Percentiles rank a stretch among this genome's conserved stretches.
Evolutionary conservation across 1,140 invertebrate genomes (phyloP).

Genomic region (Zeugodacus cucurbitae): DNA sequence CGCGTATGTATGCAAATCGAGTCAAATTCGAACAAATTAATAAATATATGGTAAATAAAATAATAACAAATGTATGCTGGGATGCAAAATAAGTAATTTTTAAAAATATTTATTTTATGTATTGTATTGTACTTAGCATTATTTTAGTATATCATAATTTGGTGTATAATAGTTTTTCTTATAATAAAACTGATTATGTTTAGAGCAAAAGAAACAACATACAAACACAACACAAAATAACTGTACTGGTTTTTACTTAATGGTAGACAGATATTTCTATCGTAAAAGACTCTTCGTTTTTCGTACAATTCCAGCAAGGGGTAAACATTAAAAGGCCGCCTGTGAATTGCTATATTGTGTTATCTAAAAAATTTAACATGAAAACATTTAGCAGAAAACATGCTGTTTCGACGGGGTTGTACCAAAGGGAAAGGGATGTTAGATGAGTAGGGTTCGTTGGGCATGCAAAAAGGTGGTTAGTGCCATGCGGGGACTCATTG

Average conservation of each 20-base stretch:
- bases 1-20: background rate
- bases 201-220: slow-evolving; percentile 36
- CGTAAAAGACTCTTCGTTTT: no score
- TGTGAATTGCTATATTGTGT: no score
- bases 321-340: no score
- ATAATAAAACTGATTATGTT: slow-evolving; percentile 43
- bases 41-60: background rate
- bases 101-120: slow-evolving; percentile 40
- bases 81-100: slow-evolving; percentile 42
- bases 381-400: no score
- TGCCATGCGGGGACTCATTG: no score
- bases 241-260: background rate
- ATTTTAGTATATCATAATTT: slow-evolving; percentile 44
- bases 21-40: background rate
- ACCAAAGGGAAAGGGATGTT: no score
- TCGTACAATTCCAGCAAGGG: no score
- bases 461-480: no score
- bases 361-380: no score
- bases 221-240: slow-evolving; percentile 33
- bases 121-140: slow-evolving; percentile 45
- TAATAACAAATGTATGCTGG: slow-evolving; percentile 9
- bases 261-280: background rate
- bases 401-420: no score
- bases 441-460: no score
- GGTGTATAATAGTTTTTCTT: slow-evolving; percentile 46